phyloP scores from a whole-genome alignment of 30 jellyfish, hydroid and myxozoan species.

The Morbakka virulenta region DNA sequence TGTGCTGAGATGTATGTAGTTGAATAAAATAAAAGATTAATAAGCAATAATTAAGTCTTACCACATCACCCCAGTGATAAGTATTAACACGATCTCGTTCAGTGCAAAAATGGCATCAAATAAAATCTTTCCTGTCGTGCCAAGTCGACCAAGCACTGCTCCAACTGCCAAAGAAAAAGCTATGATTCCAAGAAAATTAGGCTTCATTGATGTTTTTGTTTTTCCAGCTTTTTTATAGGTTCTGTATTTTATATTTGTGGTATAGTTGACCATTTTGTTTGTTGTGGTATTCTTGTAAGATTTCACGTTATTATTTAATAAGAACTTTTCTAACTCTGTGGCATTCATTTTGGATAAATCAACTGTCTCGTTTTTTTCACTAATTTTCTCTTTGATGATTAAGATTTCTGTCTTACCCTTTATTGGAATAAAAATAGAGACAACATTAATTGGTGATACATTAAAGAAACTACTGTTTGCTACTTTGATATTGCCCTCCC shows the following conservation, averaged over 20 bases:
- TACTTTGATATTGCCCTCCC: too few species aligned
- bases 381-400: conserved; percentile 21
- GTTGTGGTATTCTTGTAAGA: conserved; percentile 34
- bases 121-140: conserved; percentile 48
- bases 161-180: conserved; percentile 81
- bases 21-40: too few species aligned
- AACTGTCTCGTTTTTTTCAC: conserved; percentile 33
- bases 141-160: conserved; percentile 69
- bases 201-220: conserved; percentile 24
- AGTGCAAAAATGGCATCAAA: conserved; percentile 50
- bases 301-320: conserved; percentile 34
- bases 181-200: conserved; percentile 85
- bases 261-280: conserved; percentile 50
- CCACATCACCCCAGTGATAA: conserved; percentile 87
- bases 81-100: conserved; percentile 63
- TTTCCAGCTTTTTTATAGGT: conserved; percentile 58
- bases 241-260: conserved; percentile 44
- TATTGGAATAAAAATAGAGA: too few species aligned
- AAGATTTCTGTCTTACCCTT: conserved; percentile 81
- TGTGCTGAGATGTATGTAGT: too few species aligned
- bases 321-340: conserved; percentile 37
- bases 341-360: conserved; percentile 16
- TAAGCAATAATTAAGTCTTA: too few species aligned
- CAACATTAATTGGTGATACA: too few species aligned
- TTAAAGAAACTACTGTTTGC: too few species aligned